Evolutionary conservation across 1,140 invertebrate genomes (phyloP).

Genomic region (Macrotrachela quadricornifera): DNA sequence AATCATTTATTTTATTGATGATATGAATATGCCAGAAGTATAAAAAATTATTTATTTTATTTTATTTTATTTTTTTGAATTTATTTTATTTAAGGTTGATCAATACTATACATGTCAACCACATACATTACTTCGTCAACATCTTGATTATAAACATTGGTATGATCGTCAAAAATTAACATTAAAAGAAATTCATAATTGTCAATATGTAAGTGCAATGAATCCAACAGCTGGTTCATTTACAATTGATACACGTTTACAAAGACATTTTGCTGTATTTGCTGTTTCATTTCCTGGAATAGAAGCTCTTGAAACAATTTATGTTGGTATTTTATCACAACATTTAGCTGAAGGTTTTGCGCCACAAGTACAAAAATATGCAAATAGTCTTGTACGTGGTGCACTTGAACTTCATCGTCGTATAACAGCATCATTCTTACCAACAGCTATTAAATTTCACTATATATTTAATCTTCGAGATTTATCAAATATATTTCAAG

Average conservation of each 20-base stretch:
- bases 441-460: constrained; percentile 84
- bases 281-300: constrained; percentile 68
- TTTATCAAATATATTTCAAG: constrained; percentile 56
- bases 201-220: constrained; percentile 88
- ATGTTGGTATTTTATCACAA: constrained; percentile 48
- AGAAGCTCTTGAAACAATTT: constrained; percentile 43
- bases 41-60: constrained; percentile 23
- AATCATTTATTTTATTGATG: constrained; percentile 85
- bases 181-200: constrained; percentile 82
- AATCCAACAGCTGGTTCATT: constrained; percentile 89
- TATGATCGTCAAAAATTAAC: constrained; percentile 63
- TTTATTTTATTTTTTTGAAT: constrained; percentile 16
- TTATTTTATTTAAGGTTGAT: no score
- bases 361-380: constrained; percentile 33
- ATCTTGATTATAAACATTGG: constrained; percentile 86
- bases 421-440: constrained; percentile 59
- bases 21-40: constrained; percentile 96
- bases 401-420: constrained; percentile 63
- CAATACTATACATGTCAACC: constrained; percentile 80
- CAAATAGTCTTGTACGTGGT: constrained; percentile 49
- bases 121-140: constrained; percentile 77
- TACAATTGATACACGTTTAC: constrained; percentile 70
- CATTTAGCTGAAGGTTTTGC: constrained; percentile 58
- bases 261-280: constrained; percentile 75
- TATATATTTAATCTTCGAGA: constrained; percentile 87